Base-by-base conservation (phyloP, 1,140 invertebrate species). In the Dendrolimus punctatus region DNA sequence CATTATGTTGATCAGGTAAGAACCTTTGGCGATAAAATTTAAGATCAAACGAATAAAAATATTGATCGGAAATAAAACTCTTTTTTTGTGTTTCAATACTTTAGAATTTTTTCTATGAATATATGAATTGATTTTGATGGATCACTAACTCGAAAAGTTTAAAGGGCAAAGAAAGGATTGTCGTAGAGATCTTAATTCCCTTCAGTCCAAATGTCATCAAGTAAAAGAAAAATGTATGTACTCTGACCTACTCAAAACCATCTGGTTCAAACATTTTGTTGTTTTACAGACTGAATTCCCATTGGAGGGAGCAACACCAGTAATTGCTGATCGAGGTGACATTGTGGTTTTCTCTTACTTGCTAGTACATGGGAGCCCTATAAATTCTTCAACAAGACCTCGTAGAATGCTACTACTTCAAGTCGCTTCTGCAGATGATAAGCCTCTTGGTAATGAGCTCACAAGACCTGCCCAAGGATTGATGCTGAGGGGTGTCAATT, bases 381-480 rank as follows among this genome's bases (percentile, higher is more conserved):
- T 87, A 7, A 90, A 91, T 66, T 60, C 80, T 6, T 89, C 89
- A 0, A 66, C 64, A 5, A 66, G 72, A 51, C 64, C 76, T 0
- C 70, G 89, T 5, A 69, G 89, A 6, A 91, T 91, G 89, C 88
- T 90, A 55, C 74, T 91, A n/a, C n/a, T n/a, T n/a, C n/a, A n/a
- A n/a, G n/a, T n/a, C n/a, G n/a, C n/a, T n/a, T n/a, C n/a, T n/a
- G n/a, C n/a, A n/a, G n/a, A n/a, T n/a, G n/a, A n/a, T n/a, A n/a
- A n/a, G n/a, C n/a, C n/a, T n/a, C n/a, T n/a, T n/a, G n/a, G n/a
- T n/a, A n/a, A n/a, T n/a, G n/a, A n/a, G n/a, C n/a, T n/a, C n/a
- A n/a, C n/a, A n/a, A n/a, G n/a, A n/a, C n/a, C n/a, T n/a, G n/a
- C n/a, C n/a, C n/a, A n/a, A n/a, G n/a, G n/a, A n/a, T n/a, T n/a